Evolutionary conservation across 2,113 vertebrate species (phyloP).

Genomic region (Lonchura striata): DNA sequence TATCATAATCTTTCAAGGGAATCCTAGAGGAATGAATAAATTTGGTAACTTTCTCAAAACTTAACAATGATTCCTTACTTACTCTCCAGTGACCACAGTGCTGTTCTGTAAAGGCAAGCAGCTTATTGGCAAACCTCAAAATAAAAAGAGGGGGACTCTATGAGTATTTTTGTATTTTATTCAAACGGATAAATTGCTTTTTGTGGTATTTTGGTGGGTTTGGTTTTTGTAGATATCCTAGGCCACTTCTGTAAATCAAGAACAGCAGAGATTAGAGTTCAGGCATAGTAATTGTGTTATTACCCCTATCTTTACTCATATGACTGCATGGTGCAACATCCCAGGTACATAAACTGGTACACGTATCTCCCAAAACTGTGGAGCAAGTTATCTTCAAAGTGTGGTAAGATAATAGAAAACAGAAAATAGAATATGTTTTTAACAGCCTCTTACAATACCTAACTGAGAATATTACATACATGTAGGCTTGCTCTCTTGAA

Average conservation of each 20-base stretch:
- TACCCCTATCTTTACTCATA: background rate
- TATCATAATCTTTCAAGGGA: background rate
- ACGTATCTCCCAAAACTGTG: background rate
- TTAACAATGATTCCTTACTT: background rate
- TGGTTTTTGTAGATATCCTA: background rate
- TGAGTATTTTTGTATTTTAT: background rate
- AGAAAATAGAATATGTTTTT: background rate
- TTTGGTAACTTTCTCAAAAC: background rate
- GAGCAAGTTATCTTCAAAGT: background rate
- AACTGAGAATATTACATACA: background rate
- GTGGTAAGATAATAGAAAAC: background rate
- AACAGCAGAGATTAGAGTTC: background rate
- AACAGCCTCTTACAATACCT: background rate
- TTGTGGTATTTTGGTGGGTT: background rate
- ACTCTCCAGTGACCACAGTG: background rate
- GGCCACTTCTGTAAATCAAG: background rate
- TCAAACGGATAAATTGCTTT: background rate
- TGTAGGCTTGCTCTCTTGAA: background rate
- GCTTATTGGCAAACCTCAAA: background rate
- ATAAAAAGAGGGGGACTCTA: accelerated
- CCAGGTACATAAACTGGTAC: background rate
- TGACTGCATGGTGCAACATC: background rate
- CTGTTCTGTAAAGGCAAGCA: background rate
- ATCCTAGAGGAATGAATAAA: background rate
- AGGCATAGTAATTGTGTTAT: background rate